Conservation (phyloP, 2,113 vertebrate genomes). For the Hypocryptadius cinnamomeus region DNA sequence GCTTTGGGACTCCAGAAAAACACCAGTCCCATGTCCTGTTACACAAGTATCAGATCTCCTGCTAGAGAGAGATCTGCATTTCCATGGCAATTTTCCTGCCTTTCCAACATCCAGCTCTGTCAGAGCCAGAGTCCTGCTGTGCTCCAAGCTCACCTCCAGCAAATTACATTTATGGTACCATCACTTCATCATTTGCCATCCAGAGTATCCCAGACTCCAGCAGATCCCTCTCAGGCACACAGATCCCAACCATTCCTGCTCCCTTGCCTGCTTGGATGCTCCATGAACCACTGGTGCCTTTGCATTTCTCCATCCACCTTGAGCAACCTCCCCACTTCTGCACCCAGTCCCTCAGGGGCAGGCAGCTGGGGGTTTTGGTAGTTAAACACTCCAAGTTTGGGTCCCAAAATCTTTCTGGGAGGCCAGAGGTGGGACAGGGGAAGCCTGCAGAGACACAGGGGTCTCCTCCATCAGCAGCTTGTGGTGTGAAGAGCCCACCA, state of each 20-base stretch:
- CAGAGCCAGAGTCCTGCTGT: neutral
- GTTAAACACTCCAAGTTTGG: neutral
- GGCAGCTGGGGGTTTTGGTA: neutral
- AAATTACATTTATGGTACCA: neutral
- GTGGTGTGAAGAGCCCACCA: neutral
- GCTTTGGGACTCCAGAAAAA: neutral
- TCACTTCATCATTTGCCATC: neutral
- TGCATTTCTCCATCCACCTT: neutral
- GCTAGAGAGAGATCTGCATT: neutral
- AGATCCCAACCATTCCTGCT: neutral
- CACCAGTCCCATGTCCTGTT: neutral
- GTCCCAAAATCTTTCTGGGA: neutral
- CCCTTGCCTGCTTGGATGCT: neutral
- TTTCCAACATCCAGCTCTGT: neutral
- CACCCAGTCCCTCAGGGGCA: neutral
- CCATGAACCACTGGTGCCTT: rapidly evolving
- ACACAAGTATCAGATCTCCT: neutral
- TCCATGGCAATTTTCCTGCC: neutral
- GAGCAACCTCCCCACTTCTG: neutral
- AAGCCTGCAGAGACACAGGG: neutral
- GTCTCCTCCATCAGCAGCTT: neutral
- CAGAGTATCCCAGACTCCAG: neutral
- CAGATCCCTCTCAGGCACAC: neutral
- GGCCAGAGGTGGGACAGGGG: neutral
- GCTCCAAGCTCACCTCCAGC: neutral